phyloP scores from a whole-genome alignment of 2,797 vertebrate species.

The Pangasius krempfi region DNA sequence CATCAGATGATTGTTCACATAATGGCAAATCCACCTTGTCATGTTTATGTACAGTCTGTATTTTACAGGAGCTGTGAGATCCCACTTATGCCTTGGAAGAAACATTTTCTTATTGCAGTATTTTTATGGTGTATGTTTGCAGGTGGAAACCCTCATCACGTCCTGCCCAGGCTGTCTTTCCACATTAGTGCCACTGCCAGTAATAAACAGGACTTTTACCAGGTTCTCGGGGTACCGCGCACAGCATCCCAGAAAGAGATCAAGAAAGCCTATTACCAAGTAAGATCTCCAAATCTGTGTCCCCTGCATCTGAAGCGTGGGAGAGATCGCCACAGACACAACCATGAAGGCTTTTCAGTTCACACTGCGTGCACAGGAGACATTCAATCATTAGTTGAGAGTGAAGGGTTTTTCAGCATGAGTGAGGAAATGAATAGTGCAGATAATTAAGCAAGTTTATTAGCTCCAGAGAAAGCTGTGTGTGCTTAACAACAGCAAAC shows the following conservation, averaged over 20 bases:
- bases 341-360: neutral
- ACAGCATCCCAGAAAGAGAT: constrained; percentile 92
- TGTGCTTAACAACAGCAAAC: neutral
- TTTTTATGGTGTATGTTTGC: neutral
- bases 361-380: neutral
- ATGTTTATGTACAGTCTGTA: neutral
- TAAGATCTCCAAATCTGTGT: constrained; percentile 57
- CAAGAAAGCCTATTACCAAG: constrained; percentile 98
- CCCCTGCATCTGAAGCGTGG: neutral
- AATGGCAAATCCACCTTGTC: neutral
- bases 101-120: no score
- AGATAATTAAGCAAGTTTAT: neutral
- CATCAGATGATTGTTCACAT: neutral
- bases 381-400: neutral
- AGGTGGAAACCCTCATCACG: constrained; percentile 70
- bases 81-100: neutral
- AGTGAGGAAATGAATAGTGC: neutral
- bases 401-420: neutral
- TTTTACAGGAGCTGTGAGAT: neutral
- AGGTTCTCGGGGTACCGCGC: constrained; percentile 88
- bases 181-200: constrained; percentile 75
- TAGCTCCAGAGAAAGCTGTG: neutral
- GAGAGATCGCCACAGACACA: neutral
- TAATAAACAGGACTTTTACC: constrained; percentile 91
- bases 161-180: constrained; percentile 70